Evolutionary conservation across 1,140 invertebrate genomes (phyloP), one percentile per base, ranked within the genome.

Genomic region (Trichonephila inaurata): DNA sequence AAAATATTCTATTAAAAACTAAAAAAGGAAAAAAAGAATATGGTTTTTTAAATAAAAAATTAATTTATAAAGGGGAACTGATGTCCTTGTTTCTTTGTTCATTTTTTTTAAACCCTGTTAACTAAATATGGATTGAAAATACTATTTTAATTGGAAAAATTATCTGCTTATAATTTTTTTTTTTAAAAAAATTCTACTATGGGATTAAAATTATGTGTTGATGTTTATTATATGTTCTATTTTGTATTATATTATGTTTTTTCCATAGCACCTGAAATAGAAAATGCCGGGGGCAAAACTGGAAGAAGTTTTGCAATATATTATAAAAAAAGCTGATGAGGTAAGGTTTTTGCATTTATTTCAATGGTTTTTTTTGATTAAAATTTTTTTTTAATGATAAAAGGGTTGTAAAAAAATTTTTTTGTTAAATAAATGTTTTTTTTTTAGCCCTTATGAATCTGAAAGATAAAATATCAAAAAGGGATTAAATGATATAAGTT

Each of bases 291-390:
- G n/a, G 28, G 69, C 93, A 61, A 94, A 94, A 44, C 40, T 94
- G 61, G 89, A 94, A 61, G 93, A 86, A 1, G 93, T 82, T 0
- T 58, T 94, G 51, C 93, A 94, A 44, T 86, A 24, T 91, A 87
- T 94, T n/a, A 62, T 94, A 24, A 89, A 94, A 77, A 94, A 91
- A 51, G 62, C 88, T 58, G 89, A 94, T 86, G 93, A 94, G 93
- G 93, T 91, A 94, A 51, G 10, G 10, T 51, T 3, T 7, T 51
- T 51, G 51, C 5, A 16, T 33, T 3, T 33, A 19, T 77, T 0
- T 69, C 1, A 24, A 14, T 69, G 24, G 14, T n/a, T 19, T 16
- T 18, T 61, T 12, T n/a, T 51, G 5, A 21, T 81, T 82, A 64
- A 16, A 21, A 85, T n/a, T n/a, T 51, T 69, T 24, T 69, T 51